A percentile compares a stretch with the other conserved stretches of the same genome.
Conservation (phyloP, 1,140 invertebrate species). For the Drosophila equinoxialis region DNA sequence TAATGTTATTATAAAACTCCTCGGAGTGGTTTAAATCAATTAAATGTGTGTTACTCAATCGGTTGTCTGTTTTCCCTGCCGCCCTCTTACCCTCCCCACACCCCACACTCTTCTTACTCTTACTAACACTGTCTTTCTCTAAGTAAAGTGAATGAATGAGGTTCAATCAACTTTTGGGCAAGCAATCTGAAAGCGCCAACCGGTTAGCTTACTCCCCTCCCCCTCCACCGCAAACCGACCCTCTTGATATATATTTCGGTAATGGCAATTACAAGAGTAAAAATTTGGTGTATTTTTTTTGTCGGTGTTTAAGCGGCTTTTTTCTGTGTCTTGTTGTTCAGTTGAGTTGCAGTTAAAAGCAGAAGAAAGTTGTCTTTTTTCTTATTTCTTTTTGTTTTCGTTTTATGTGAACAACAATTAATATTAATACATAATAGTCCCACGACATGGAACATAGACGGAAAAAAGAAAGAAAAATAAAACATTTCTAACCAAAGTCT, state of each 20-base stretch:
- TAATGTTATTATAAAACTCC: slow-evolving; percentile 5
- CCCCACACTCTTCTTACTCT: not conserved
- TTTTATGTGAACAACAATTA: slow-evolving; percentile 2
- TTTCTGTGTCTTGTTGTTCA: slow-evolving; percentile 38
- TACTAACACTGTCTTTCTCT: not conserved
- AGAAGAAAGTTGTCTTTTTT: slow-evolving; percentile 7
- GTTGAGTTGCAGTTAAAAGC: slow-evolving; percentile 4
- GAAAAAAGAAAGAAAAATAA: not conserved
- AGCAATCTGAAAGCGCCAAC: slow-evolving; percentile 37
- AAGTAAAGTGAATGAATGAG: slow-evolving; percentile 40
- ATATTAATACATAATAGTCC: slow-evolving; percentile 9
- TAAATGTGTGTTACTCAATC: slow-evolving; percentile 62
- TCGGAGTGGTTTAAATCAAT: slow-evolving; percentile 65
- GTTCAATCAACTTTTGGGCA: slow-evolving; percentile 68
- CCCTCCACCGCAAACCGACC: not conserved
- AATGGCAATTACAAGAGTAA: slow-evolving; percentile 66
- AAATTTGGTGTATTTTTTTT: slow-evolving; percentile 24
- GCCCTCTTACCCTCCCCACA: not conserved
- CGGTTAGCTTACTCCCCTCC: slow-evolving; percentile 41
- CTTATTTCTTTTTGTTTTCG: not conserved
- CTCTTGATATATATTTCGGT: slow-evolving; percentile 48
- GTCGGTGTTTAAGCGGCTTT: slow-evolving; percentile 51
- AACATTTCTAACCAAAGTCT: not conserved
- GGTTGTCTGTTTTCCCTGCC: slow-evolving; percentile 6
- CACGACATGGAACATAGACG: not conserved